phyloP scores from a whole-genome alignment of 2,797 vertebrate species.

The Xerus rutilus region DNA sequence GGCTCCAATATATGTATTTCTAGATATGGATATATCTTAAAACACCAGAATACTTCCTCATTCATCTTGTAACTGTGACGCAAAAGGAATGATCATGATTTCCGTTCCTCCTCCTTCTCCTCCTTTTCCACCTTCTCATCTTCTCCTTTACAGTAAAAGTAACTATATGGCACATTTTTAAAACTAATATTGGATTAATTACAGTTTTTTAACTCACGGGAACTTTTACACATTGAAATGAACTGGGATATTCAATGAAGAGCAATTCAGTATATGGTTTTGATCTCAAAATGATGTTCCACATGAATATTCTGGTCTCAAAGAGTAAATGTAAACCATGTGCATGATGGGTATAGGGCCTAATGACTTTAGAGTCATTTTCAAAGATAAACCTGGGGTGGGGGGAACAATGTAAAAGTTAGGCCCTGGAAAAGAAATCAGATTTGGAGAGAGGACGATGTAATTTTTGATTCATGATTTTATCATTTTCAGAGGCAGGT shows the following conservation, averaged over 20 bases:
- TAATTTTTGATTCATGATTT: neutral
- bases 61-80: neutral
- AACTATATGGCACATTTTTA: neutral
- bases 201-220: neutral
- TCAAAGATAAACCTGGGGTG: neutral
- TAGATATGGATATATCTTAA: neutral
- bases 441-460: neutral
- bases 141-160: neutral
- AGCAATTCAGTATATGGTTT: constrained; percentile 18
- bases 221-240: neutral
- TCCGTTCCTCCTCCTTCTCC: neutral
- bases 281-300: constrained; percentile 26
- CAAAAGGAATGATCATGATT: neutral
- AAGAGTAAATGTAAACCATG: neutral
- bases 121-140: neutral
- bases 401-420: neutral
- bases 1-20: neutral
- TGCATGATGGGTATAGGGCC: neutral
- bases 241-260: neutral
- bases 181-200: neutral
- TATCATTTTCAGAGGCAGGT: neutral
- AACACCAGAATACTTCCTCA: neutral
- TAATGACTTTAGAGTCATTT: neutral
- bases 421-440: neutral
- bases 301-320: neutral